phyloP scores from a whole-genome alignment of 2,113 vertebrate genomes.

The Morone chrysops region DNA sequence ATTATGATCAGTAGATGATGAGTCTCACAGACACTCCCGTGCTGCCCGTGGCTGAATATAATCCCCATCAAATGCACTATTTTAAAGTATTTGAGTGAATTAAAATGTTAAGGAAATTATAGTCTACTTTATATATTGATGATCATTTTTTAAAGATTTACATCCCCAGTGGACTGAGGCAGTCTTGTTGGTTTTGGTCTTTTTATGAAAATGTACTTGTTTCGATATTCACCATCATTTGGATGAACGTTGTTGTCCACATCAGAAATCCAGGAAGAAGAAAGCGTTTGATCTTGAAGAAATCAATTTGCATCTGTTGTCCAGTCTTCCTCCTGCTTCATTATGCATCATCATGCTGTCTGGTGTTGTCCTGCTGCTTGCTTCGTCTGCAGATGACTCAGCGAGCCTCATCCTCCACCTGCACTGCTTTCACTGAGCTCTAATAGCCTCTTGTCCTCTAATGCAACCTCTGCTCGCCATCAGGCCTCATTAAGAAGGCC shows the following conservation, averaged over 20 bases:
- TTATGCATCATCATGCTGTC: constrained; percentile 31
- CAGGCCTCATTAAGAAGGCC: constrained; percentile 32
- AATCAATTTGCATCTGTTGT: background rate
- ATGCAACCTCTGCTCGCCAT: constrained; percentile 24
- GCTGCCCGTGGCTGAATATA: background rate
- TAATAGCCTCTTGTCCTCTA: constrained; percentile 24
- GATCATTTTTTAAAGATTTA: background rate
- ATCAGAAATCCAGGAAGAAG: background rate
- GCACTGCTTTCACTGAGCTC: constrained; percentile 3
- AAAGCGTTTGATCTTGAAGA: constrained; percentile 10
- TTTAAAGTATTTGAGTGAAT: no score
- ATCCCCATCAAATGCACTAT: background rate
- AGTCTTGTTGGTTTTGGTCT: background rate
- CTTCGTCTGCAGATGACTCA: constrained; percentile 60
- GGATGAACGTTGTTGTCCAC: background rate
- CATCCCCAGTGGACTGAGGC: background rate
- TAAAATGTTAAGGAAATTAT: no score
- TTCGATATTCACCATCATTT: background rate
- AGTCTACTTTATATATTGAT: background rate
- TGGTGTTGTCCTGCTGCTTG: constrained; percentile 21
- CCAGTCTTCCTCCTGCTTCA: constrained; percentile 6
- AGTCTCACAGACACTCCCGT: background rate
- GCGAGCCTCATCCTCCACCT: constrained; percentile 25
- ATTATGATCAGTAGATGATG: background rate
- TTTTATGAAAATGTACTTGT: background rate